Percentiles rank a stretch among this genome's conserved stretches.
Conservation (phyloP, 2,888 invertebrate species). For the Cryptops parisi region DNA sequence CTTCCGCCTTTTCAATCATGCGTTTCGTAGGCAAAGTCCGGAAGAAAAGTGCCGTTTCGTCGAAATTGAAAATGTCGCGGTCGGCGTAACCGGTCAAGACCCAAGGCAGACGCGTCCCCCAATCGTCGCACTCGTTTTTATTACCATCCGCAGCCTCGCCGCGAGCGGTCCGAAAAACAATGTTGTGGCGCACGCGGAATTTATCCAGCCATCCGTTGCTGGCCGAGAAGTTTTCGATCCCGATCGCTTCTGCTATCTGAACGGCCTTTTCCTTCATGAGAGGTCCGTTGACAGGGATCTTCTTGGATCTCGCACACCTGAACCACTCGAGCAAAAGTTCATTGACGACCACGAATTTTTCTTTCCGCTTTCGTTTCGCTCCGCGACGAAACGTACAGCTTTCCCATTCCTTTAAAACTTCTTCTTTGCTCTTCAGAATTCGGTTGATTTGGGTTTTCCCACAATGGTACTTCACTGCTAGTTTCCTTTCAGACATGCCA, state of each 20-base stretch:
- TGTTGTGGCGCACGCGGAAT: background rate
- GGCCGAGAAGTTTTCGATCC: background rate
- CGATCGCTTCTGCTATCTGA: background rate
- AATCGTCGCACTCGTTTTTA: too few species aligned
- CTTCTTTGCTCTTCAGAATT: background rate
- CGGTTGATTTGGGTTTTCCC: background rate
- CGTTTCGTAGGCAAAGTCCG: too few species aligned
- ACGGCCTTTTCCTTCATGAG: background rate
- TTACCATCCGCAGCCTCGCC: slow-evolving; percentile 1
- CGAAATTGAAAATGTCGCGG: too few species aligned
- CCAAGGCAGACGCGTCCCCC: too few species aligned
- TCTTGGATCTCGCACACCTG: background rate
- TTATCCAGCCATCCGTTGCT: background rate
- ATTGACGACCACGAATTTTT: background rate
- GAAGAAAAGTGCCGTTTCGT: too few species aligned
- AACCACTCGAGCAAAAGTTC: slow-evolving; percentile 2
- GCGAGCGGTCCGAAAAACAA: background rate
- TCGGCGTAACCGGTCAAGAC: too few species aligned
- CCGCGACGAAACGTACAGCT: background rate
- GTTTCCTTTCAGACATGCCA: background rate
- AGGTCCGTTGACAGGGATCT: background rate
- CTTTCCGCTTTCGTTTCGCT: background rate
- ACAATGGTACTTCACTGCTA: background rate
- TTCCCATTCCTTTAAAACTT: background rate
- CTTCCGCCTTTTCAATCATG: too few species aligned